Conservation (phyloP, 2,888 invertebrate species). For the Frankliniella intonsa region DNA sequence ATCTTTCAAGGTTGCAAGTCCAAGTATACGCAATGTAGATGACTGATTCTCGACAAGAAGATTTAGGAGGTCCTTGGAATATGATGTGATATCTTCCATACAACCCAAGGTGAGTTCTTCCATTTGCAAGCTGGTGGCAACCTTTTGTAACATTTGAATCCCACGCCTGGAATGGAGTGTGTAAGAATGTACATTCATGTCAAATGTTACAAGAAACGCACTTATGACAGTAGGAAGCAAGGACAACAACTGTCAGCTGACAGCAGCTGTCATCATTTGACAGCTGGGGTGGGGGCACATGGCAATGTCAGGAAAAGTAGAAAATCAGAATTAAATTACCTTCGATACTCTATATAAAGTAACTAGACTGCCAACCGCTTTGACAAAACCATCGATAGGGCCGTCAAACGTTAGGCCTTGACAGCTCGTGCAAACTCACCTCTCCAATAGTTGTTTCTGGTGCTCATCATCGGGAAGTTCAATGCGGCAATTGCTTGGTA, state of each 20-base stretch:
- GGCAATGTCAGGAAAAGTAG: background rate
- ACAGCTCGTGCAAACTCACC: conserved; percentile 30
- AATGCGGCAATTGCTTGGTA: conserved; percentile 44
- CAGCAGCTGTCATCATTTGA: background rate
- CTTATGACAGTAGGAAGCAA: background rate
- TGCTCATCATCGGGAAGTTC: conserved; percentile 41
- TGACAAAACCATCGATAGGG: too few relatives aligned
- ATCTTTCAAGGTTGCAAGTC: conserved; percentile 68
- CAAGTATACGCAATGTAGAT: conserved; percentile 57
- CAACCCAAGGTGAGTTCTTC: conserved; percentile 53
- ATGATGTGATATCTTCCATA: conserved; percentile 51
- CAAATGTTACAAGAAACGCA: background rate
- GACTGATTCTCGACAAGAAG: conserved; percentile 50
- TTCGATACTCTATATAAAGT: background rate
- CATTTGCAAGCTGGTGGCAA: conserved; percentile 48
- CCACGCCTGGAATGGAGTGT: conserved; percentile 39
- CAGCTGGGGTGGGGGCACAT: background rate
- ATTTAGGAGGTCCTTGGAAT: conserved; percentile 47
- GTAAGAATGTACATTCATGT: background rate
- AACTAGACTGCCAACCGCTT: too few relatives aligned
- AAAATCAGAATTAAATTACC: background rate
- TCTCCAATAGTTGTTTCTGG: conserved; percentile 33
- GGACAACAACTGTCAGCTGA: background rate
- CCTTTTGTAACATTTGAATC: conserved; percentile 45
- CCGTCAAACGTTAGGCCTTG: background rate